Evolutionary conservation across 2,113 vertebrate species (phyloP).

Genomic region (Peromyscus maniculatus): DNA sequence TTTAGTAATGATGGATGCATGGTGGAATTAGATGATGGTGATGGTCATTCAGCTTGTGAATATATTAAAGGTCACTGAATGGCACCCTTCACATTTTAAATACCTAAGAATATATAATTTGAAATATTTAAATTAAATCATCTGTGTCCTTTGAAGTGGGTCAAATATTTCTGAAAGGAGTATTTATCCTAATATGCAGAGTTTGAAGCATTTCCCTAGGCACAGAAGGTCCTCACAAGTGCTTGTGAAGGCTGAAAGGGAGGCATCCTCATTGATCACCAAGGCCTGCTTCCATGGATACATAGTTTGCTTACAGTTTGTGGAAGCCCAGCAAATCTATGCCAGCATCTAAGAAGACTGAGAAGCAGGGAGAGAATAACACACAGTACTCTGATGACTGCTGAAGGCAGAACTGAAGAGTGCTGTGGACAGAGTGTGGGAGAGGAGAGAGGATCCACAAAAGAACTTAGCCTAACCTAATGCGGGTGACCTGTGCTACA

Average conservation of each 20-base stretch:
- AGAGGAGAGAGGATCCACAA: not conserved
- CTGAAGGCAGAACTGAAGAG: not conserved
- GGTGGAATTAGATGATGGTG: not conserved
- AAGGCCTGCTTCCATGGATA: not conserved
- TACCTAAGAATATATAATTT: not conserved
- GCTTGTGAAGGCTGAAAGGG: not conserved
- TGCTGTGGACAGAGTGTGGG: not conserved
- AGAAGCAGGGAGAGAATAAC: not conserved
- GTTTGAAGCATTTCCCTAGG: not conserved
- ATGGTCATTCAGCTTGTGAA: not conserved
- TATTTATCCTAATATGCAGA: not conserved
- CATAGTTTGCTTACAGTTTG: not conserved
- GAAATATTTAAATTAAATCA: not conserved
- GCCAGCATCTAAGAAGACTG: not conserved
- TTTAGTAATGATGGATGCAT: not conserved
- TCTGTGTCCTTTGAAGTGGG: not conserved
- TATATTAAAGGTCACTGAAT: not conserved
- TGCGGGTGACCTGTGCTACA: no score
- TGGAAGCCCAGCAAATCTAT: not conserved
- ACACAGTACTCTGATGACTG: no score
- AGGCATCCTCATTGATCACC: not conserved
- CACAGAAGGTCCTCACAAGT: not conserved
- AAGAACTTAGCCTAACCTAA: not conserved
- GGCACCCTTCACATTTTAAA: not conserved
- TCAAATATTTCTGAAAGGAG: not conserved